These are phyloP conservation scores for Saccostrea echinata DNA, from an alignment of 1,140 invertebrate genomes.

Conservation along the genomic window DNA sequence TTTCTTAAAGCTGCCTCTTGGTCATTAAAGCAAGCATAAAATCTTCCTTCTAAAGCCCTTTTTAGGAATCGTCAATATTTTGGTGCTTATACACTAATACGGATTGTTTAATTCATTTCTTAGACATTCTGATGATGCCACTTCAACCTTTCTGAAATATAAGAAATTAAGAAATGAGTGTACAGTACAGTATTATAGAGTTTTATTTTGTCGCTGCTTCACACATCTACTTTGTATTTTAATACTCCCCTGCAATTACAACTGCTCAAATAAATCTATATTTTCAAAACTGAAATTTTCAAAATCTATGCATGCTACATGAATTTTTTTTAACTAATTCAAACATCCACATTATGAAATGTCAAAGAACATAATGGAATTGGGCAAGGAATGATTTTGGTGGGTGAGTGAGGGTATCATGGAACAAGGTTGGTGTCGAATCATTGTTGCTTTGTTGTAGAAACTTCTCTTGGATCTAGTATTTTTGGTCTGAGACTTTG, in stretches of 20 bases:
- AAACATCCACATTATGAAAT: conserved; percentile 10
- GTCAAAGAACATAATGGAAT: neutral
- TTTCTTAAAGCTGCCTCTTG: neutral
- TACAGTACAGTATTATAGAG: no score
- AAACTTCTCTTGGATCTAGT: neutral
- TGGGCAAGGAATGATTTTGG: neutral
- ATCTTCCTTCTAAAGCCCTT: conserved; percentile 28
- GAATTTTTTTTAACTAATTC: neutral
- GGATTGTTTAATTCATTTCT: conserved; percentile 5
- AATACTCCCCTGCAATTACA: neutral
- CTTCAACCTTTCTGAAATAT: no score
- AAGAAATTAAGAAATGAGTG: no score
- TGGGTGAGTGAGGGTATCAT: no score
- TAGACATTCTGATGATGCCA: no score
- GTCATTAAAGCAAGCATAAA: conserved; percentile 40
- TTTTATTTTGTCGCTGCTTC: neutral
- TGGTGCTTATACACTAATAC: conserved; percentile 39
- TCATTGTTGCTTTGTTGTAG: conserved; percentile 11
- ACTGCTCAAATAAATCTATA: neutral
- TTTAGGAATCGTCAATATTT: neutral
- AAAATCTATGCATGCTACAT: neutral
- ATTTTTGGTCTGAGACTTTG: neutral
- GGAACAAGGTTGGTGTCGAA: neutral
- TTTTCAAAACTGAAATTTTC: neutral
- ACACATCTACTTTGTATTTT: neutral